Evolutionary conservation across 1,140 invertebrate species (phyloP).

Genomic region (Uloborus diversus): DNA sequence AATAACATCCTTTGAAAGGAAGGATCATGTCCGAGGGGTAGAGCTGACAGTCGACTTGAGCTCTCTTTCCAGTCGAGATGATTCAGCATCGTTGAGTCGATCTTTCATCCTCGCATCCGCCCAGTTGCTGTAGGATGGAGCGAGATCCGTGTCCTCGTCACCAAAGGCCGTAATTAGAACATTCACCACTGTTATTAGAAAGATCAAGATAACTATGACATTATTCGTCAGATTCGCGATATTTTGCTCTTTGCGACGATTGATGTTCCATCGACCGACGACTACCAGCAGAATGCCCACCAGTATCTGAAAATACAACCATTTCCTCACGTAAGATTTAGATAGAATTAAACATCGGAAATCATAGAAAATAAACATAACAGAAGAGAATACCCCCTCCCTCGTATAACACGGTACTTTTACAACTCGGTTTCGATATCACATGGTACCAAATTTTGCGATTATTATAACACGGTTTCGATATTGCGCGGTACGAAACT

Average conservation of each 20-base stretch:
- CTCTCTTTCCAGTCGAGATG: conserved; percentile 9
- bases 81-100: neutral
- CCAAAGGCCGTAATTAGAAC: conserved; percentile 60
- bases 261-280: conserved; percentile 60
- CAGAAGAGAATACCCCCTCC: neutral
- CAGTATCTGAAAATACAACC: conserved; percentile 47
- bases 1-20: too few species aligned
- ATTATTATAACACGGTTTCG: too few species aligned
- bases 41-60: neutral
- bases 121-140: conserved; percentile 4
- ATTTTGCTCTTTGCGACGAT: conserved; percentile 58
- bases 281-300: conserved; percentile 60
- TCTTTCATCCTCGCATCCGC: neutral
- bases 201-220: conserved; percentile 59
- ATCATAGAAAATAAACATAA: neutral
- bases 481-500: too few species aligned
- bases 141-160: conserved; percentile 53
- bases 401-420: too few species aligned
- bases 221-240: conserved; percentile 59
- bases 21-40: too few species aligned
- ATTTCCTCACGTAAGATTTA: too few species aligned
- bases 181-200: conserved; percentile 60
- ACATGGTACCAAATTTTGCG: too few species aligned
- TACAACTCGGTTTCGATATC: too few species aligned
- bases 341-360: neutral